Percentiles rank a stretch among this genome's conserved stretches.
Conservation (phyloP, 2,797 vertebrate genomes). For the Gastrophryne carolinensis region DNA sequence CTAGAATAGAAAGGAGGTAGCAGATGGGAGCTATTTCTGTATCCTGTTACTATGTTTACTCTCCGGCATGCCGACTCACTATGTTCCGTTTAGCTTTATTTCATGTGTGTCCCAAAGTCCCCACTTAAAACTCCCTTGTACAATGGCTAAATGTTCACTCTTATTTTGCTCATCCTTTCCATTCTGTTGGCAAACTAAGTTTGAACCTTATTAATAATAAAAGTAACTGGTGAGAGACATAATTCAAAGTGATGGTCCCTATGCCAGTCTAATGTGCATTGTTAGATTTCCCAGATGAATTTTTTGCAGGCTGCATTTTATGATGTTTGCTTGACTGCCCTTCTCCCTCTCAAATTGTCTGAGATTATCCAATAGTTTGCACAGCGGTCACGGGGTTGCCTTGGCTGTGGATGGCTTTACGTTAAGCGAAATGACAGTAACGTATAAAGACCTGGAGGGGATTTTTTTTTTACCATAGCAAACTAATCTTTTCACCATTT, state of each 20-base stretch:
- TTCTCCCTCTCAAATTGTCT: constrained; percentile 24
- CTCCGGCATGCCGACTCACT: constrained; percentile 6
- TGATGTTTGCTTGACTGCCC: constrained; percentile 38
- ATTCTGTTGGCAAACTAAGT: constrained; percentile 46
- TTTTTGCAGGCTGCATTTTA: constrained; percentile 36
- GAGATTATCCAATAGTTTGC: constrained; percentile 14
- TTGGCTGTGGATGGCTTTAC: neutral
- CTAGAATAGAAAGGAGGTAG: neutral
- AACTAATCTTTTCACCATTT: no score
- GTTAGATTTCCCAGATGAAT: constrained; percentile 46
- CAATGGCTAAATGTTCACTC: constrained; percentile 38
- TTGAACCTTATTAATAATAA: constrained; percentile 52
- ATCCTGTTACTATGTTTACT: constrained; percentile 29
- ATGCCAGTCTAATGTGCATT: constrained; percentile 45
- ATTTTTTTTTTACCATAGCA: no score
- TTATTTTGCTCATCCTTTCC: constrained; percentile 41
- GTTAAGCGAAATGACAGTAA: no score
- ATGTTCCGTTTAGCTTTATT: constrained; percentile 22
- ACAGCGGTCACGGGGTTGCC: constrained; percentile 13
- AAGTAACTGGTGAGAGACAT: constrained; percentile 44
- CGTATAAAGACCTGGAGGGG: no score
- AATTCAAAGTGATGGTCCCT: constrained; percentile 38
- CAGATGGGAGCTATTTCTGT: constrained; percentile 3
- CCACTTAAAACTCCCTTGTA: constrained; percentile 36
- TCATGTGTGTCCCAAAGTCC: constrained; percentile 30